Evolutionary conservation across 2,888 invertebrate genomes (phyloP), one percentile per base, ranked within the genome.

Genomic region (Drosophila kokeensis): DNA sequence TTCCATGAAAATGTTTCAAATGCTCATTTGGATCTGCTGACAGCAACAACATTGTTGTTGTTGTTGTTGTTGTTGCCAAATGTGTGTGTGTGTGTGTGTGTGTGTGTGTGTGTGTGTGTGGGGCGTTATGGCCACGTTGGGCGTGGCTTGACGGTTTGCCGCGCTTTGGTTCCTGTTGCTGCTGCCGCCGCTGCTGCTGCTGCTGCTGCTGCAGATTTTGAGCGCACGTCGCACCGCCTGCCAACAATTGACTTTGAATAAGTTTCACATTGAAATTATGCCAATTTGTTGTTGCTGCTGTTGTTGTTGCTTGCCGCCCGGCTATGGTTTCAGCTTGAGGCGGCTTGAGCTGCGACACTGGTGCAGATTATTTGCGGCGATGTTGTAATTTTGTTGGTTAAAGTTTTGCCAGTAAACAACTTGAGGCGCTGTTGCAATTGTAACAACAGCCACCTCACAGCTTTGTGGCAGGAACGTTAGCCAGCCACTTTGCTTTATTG

Each of bases 1-100:
- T 85, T 82, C 76, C 83, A 85, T 83, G 88, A 85, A 85, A 87
- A 83, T 85, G 83, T 76, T 84, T 84, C 82, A 87, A 87, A 89
- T 82, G 82, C 81, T 82, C 82, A 78, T 80, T 89, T 87, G 75
- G 80, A 82, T 84, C 73, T 75, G 54, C 11, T 58, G 42, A 45
- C 27, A 36, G 38, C 54, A 36, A 36, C 11, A 6, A 11, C n/a
- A 11, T 30, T 34, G 49, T 8, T 55, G 38, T n/a, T 55, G 60
- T 30, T 34, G 49, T 8, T 55, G 38, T n/a, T 55, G 60, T 59
- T 57, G 70, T 40, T 75, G 71, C 65, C 68, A 71, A 67, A 42
- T 24, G 21, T 45, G 21, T 34, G 32, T 32, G 15, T 48, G 18
- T 24, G 24, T 69, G 61, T 68, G 54, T n/a, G 40, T 24, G 1